Percentiles rank a stretch among this genome's conserved stretches.
phyloP scores from a whole-genome alignment of 2,113 vertebrate species.

The Protobothrops flavoviridis region DNA sequence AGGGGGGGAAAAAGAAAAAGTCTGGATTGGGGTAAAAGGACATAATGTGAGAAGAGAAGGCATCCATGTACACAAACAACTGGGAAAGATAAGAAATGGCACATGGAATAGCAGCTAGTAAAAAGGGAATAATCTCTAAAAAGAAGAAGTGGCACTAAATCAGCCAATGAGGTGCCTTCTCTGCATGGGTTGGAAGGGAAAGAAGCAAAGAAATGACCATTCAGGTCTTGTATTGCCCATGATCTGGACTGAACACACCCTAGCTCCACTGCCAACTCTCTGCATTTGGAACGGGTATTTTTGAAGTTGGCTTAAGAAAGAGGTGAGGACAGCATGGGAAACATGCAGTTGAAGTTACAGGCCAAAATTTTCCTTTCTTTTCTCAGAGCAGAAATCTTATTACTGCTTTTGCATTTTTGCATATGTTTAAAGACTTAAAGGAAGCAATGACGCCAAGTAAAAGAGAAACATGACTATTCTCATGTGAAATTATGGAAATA shows the following conservation, averaged over 20 bases:
- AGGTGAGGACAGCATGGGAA: background rate
- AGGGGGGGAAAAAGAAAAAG: accelerated
- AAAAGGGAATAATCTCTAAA: background rate
- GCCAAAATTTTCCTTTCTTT: too few relatives aligned
- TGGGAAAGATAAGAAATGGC: background rate
- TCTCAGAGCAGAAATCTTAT: background rate
- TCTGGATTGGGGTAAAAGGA: background rate
- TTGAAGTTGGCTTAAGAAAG: background rate
- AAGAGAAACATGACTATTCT: background rate
- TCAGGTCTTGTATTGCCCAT: background rate
- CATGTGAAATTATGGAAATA: background rate
- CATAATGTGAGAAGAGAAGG: background rate
- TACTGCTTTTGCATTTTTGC: background rate
- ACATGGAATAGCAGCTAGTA: background rate
- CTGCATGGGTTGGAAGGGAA: background rate
- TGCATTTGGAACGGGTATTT: background rate
- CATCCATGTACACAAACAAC: background rate
- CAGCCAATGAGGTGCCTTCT: background rate
- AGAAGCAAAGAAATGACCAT: background rate
- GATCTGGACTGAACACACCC: background rate
- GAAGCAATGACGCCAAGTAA: background rate
- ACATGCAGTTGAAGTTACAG: background rate
- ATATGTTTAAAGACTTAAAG: background rate
- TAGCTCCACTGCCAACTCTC: background rate
- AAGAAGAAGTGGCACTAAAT: background rate